phyloP scores from a whole-genome alignment of 2,888 invertebrate genomes.

The Nowickia ferox region DNA sequence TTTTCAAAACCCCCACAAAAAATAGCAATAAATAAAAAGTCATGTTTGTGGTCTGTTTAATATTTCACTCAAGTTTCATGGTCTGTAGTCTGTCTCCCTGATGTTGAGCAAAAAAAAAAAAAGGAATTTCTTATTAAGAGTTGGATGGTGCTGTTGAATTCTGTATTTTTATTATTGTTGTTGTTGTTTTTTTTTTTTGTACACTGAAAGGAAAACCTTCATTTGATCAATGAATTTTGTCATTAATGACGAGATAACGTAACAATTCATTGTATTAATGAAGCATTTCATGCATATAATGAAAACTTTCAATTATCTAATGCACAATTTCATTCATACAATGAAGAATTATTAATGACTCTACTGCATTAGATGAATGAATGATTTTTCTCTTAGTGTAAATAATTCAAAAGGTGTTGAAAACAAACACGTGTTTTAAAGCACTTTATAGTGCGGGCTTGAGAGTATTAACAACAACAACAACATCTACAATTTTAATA shows the following conservation, averaged over 20 bases:
- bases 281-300: too few relatives aligned
- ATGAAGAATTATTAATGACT: too few relatives aligned
- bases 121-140: neutral
- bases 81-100: neutral
- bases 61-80: slow-evolving; percentile 6
- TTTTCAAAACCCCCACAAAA: neutral
- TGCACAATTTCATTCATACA: too few relatives aligned
- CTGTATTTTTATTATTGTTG: too few relatives aligned
- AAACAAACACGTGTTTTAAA: slow-evolving; percentile 54
- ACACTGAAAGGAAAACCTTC: too few relatives aligned
- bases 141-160: neutral
- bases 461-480: slow-evolving; percentile 14
- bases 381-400: too few relatives aligned
- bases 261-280: too few relatives aligned
- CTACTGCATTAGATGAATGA: too few relatives aligned
- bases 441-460: slow-evolving; percentile 4
- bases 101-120: neutral
- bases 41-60: neutral
- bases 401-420: slow-evolving; percentile 49
- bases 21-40: neutral
- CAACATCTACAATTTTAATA: slow-evolving; percentile 29
- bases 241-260: too few relatives aligned
- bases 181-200: too few relatives aligned
- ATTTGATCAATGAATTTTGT: too few relatives aligned
- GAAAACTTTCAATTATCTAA: too few relatives aligned